These are phyloP conservation scores for Argyresthia goedartella DNA, from an alignment of 2,888 invertebrate species.

Conservation along the genomic window DNA sequence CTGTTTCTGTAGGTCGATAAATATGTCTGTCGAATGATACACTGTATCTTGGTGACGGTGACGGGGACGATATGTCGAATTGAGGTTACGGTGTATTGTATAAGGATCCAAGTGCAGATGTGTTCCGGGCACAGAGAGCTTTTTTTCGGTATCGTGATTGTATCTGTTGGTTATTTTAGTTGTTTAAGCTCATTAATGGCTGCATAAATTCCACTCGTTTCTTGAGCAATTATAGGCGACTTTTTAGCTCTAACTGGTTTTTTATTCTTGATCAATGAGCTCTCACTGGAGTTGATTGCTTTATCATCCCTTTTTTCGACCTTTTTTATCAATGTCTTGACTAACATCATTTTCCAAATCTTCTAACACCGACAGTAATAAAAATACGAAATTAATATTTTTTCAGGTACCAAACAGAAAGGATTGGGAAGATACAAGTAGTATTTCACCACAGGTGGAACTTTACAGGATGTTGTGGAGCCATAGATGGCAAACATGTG, in stretches of 20 bases:
- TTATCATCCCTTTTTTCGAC: too few relatives aligned
- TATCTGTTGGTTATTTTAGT: constrained; percentile 14
- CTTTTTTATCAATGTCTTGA: too few relatives aligned
- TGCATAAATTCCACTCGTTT: too few relatives aligned
- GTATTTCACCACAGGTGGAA: constrained; percentile 7
- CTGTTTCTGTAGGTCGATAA: neutral
- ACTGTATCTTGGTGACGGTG: constrained; percentile 10
- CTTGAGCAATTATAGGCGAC: too few relatives aligned
- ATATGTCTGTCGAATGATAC: too few relatives aligned
- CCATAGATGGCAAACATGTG: constrained; percentile 13
- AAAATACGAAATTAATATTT: too few relatives aligned
- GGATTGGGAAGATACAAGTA: constrained; percentile 8
- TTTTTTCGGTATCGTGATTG: constrained; percentile 12
- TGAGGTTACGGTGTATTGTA: constrained; percentile 10
- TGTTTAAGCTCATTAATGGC: constrained; percentile 15
- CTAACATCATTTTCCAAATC: too few relatives aligned
- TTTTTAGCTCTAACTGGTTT: too few relatives aligned
- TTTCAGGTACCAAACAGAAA: constrained; percentile 7
- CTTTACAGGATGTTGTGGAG: constrained; percentile 7
- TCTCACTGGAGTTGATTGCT: too few relatives aligned
- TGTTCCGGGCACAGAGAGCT: constrained; percentile 9
- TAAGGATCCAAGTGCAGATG: constrained; percentile 9
- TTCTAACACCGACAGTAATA: constrained; percentile 8
- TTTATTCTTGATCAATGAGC: too few relatives aligned
- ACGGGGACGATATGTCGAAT: constrained; percentile 8